Evolutionary conservation across 2,113 vertebrate genomes (phyloP).

Genomic region (Scolopax mira): DNA sequence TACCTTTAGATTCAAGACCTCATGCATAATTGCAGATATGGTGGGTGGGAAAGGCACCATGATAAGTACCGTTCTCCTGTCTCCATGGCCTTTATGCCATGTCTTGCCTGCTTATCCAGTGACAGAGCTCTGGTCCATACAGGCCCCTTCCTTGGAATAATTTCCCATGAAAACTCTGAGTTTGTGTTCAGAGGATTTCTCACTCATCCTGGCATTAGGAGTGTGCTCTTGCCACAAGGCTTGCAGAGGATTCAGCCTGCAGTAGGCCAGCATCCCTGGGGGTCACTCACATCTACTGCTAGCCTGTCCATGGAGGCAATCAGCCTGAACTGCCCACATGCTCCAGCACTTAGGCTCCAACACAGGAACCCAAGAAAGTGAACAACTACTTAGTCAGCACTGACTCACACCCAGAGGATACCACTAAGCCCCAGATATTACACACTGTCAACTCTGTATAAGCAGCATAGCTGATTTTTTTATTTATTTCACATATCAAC

Average conservation of each 20-base stretch:
- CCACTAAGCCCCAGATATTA: not conserved
- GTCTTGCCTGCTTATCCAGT: not conserved
- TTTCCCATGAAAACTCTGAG: not conserved
- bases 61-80: not conserved
- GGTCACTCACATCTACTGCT: not conserved
- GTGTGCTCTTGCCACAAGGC: not conserved
- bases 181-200: not conserved
- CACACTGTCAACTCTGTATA: not conserved
- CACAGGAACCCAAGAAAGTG: not conserved
- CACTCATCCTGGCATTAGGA: not conserved
- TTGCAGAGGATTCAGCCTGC: not conserved
- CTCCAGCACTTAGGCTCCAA: not conserved
- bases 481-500: not conserved
- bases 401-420: not conserved
- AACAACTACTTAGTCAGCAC: not conserved
- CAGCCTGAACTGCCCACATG: accelerated
- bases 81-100: not conserved
- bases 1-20: not conserved
- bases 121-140: not conserved
- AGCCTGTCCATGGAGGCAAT: not conserved
- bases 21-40: accelerated
- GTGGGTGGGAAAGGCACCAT: not conserved
- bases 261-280: not conserved
- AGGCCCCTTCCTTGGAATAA: not conserved
- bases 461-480: not conserved